Conservation (phyloP, 2,888 invertebrate species). For the Epicampocera succincta region DNA sequence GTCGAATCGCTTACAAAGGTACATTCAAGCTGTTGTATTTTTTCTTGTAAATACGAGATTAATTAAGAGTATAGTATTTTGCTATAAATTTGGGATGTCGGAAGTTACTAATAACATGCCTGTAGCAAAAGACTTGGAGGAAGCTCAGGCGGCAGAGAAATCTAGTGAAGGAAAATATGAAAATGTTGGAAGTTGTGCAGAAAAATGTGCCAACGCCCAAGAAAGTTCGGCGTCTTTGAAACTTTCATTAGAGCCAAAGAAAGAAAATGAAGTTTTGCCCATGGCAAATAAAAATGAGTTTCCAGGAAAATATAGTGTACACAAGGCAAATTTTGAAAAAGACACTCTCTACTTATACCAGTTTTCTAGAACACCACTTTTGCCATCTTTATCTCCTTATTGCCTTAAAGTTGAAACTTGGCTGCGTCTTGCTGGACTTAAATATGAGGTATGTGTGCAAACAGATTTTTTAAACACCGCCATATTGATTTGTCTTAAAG, state of each 20-base stretch:
- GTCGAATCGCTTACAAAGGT: too few relatives aligned
- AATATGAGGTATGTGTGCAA: slow-evolving; percentile 91
- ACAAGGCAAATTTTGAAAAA: slow-evolving; percentile 94
- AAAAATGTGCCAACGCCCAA: slow-evolving; percentile 82
- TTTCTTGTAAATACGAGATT: too few relatives aligned
- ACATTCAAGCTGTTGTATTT: too few relatives aligned
- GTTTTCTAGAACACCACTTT: slow-evolving; percentile 93
- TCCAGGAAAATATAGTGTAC: slow-evolving; percentile 90
- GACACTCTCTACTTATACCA: slow-evolving; percentile 97
- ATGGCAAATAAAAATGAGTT: slow-evolving; percentile 84
- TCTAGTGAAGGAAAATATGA: too few relatives aligned
- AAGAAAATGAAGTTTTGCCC: slow-evolving; percentile 81
- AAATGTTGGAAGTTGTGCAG: slow-evolving; percentile 76
- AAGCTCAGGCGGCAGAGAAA: too few relatives aligned
- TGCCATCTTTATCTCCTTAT: slow-evolving; percentile 95
- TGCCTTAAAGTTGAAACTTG: slow-evolving; percentile 98
- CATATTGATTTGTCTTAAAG: slow-evolving; percentile 66
- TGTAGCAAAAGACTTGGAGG: too few relatives aligned
- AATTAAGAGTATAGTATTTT: too few relatives aligned
- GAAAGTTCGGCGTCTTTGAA: slow-evolving; percentile 82
- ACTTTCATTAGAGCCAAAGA: slow-evolving; percentile 81
- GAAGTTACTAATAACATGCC: too few relatives aligned
- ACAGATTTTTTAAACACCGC: slow-evolving; percentile 37
- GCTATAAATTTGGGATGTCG: too few relatives aligned
- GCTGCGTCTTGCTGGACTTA: slow-evolving; percentile 94